Evolutionary conservation across 2,888 invertebrate species (phyloP).

Genomic region (Dyspetes luteomarginatus): DNA sequence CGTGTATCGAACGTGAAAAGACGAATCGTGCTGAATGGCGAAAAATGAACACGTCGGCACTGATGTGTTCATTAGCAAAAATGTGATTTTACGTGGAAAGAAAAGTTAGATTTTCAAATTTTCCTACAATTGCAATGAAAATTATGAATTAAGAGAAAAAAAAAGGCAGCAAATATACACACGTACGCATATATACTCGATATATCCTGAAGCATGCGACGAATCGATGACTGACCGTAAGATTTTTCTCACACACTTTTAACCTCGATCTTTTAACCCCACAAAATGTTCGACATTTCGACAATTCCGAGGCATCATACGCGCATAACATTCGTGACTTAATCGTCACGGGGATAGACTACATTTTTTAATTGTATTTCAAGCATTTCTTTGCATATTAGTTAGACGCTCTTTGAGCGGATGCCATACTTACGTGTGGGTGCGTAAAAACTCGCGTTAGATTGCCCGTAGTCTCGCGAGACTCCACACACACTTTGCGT

Average conservation of each 20-base stretch:
- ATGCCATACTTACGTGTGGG: conserved; percentile 59
- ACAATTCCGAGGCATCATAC: background rate
- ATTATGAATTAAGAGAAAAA: conserved; percentile 4
- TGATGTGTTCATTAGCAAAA: background rate
- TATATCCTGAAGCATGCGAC: conserved; percentile 49
- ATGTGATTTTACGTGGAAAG: background rate
- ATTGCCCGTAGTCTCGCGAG: conserved; percentile 34
- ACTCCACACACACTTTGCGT: conserved; percentile 11
- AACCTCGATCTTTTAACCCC: conserved; percentile 31
- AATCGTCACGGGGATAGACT: background rate
- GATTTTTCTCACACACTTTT: conserved; percentile 17
- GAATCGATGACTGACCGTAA: conserved; percentile 43
- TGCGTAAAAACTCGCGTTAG: conserved; percentile 51
- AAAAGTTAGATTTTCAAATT: background rate
- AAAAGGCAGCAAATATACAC: background rate
- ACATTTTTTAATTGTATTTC: background rate
- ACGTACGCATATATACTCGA: conserved; percentile 28
- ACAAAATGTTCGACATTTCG: background rate
- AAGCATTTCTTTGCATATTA: background rate
- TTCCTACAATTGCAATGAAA: conserved; percentile 5
- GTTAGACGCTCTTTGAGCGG: conserved; percentile 43
- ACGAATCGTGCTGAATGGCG: too few species aligned
- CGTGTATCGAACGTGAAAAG: background rate
- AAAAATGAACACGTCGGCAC: background rate
- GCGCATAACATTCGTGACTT: background rate